These are phyloP conservation scores for Anoplius nigerrimus DNA, from an alignment of 2,888 invertebrate genomes.

Conservation along the genomic window DNA sequence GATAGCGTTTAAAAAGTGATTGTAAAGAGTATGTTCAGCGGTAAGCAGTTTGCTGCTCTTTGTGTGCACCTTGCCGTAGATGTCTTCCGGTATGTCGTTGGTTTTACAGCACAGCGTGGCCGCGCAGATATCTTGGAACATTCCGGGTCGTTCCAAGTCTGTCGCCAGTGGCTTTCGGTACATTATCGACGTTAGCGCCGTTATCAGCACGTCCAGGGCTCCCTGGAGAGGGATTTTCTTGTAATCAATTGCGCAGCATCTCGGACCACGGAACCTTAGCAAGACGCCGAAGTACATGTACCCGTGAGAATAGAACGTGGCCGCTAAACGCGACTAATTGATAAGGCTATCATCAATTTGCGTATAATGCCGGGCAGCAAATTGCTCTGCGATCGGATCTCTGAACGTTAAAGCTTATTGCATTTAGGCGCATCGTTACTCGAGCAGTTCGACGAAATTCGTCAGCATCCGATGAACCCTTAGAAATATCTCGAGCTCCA, in stretches of 20 bases:
- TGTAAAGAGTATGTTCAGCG: neutral
- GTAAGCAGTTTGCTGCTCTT: no score
- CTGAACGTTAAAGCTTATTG: no score
- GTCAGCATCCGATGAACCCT: constrained; percentile 34
- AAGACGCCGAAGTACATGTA: neutral
- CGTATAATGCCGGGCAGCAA: neutral
- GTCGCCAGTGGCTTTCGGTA: neutral
- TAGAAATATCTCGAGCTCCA: constrained; percentile 35
- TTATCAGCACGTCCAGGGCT: constrained; percentile 30
- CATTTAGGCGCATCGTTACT: no score
- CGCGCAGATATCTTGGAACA: neutral
- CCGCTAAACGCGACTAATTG: neutral
- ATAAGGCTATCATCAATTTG: neutral
- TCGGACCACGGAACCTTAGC: constrained; percentile 30
- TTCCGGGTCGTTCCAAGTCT: no score
- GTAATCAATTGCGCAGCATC: constrained; percentile 13
- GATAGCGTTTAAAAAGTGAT: no score
- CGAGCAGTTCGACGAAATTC: constrained; percentile 34
- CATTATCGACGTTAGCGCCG: constrained; percentile 17
- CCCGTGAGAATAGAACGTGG: neutral
- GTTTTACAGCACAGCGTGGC: neutral
- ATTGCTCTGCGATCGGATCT: no score
- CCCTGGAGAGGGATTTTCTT: constrained; percentile 39
- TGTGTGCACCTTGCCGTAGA: constrained; percentile 24
- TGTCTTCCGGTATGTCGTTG: neutral